Base-by-base conservation (phyloP, 2,888 invertebrate species). In the Blera fallax region DNA sequence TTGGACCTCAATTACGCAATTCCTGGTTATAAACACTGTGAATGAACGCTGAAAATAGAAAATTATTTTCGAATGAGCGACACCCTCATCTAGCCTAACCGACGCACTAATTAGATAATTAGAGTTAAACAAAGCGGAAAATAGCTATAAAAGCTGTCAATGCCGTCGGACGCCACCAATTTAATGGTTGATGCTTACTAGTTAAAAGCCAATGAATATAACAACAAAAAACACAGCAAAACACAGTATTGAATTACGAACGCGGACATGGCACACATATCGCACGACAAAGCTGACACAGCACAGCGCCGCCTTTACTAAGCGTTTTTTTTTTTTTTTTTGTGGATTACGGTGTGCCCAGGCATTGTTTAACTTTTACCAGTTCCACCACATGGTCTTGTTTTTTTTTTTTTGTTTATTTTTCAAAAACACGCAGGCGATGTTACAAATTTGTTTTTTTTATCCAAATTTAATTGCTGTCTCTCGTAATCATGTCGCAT, bases 91-190 rank as follows among this genome's bases (percentile, higher is more conserved):
- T 14, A 10, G 43, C 8, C 48, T 48, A 65, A 43, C 50, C 65
- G 40, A 34, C 11, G 32, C 50, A 56, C 37, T 56, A 65, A 77
- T 77, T 58, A 70, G 45, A 77, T 43, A 82, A 82, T 82, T 54
- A 29, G 48, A 48, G 58, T 14, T 64, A 40, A 82, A 77, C 82
- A 82, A 70, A 65, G 50, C 82, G 77, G 54, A 82, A 77, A 82
- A 82, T 70, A 16, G 48, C 29, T 64, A 8, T 29, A 52, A 62
- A 10, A 40, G 11, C 32, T 62, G 62, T 73, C 73, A 73, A 58
- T 82, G 64, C 50, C 29, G 62, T 72, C 64, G 50, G 69, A 77
- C 70, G 77, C 81, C 81, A 82, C 48, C 70, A 82, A 82, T 82
- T 82, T 50, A 64, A 64, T 69, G 74, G 29, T 43, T 60, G 7